Conservation (phyloP, 2,797 vertebrate species). For the Cynopterus sphinx region DNA sequence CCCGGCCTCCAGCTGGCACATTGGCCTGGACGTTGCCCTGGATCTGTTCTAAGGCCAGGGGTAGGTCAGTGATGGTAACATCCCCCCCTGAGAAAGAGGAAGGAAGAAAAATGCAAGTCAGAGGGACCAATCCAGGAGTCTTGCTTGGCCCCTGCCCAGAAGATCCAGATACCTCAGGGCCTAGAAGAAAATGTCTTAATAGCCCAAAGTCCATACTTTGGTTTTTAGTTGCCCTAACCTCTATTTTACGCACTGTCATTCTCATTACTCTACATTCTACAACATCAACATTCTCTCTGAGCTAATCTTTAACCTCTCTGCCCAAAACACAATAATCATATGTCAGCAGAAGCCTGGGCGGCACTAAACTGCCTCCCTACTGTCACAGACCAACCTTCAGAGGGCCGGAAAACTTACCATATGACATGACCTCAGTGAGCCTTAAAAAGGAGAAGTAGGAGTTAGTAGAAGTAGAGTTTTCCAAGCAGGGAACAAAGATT, state of each 20-base stretch:
- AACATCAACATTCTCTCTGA: constrained; percentile 63
- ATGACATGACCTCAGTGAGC: constrained; percentile 54
- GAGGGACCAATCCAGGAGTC: constrained; percentile 18
- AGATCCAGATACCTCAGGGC: neutral
- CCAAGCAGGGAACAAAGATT: neutral
- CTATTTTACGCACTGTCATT: neutral
- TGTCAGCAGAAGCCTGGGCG: constrained; percentile 63
- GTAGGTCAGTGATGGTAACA: constrained; percentile 92
- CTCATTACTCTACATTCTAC: constrained; percentile 63
- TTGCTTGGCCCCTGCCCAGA: neutral
- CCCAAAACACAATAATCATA: constrained; percentile 29
- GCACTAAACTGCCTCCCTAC: neutral
- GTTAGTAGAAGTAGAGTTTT: constrained; percentile 33
- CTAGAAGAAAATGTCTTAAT: neutral
- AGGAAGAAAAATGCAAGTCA: constrained; percentile 71
- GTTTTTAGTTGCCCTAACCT: constrained; percentile 33
- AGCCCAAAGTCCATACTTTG: neutral
- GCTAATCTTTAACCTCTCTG: constrained; percentile 72
- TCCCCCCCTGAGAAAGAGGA: constrained; percentile 86
- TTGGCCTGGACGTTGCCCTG: constrained; percentile 87
- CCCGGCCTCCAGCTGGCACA: constrained; percentile 79
- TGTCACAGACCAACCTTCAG: neutral
- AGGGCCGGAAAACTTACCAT: constrained; percentile 55
- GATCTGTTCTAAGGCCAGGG: constrained; percentile 88
- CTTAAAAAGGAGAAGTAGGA: constrained; percentile 38